Base-by-base conservation (phyloP, 2,113 vertebrate species). In the Hyla sarda region DNA sequence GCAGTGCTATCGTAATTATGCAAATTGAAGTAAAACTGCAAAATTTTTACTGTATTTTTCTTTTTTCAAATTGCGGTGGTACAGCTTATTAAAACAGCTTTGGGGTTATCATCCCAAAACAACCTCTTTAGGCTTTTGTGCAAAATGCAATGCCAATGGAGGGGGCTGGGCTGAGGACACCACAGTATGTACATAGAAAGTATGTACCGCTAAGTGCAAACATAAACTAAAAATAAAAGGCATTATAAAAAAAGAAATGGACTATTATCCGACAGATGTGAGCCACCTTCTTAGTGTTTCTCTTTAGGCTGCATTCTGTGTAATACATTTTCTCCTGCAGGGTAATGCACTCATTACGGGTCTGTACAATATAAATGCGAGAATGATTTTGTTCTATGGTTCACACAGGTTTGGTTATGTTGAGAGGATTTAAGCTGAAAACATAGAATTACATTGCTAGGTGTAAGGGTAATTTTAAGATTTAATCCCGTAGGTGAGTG, bases 281-380 rank as follows among this genome's bases (percentile, higher is more conserved):
- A n/a, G n/a, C 30, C 48, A 54, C 47, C 19, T n/a, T 30, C 28
- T 62, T 62, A 65, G n/a, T 45, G 28, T 67, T 62, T 48, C 13
- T 11, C 37, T 1, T 34, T 71, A 23, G 13, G 21, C 67, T 72
- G 28, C 50, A 73, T 83, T 83, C 65, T 34, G 19, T 13, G 28
- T 34, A 73, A 71, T 83, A 54, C 19, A 83, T n/a, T 73, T 56
- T 56, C 21, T 56, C 82, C 82, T 41, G 30, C 67, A 41, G 67
- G 19, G 21, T 54, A 83, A 56, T 83, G 50, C 69, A 30, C 69
- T 83, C 82, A 83, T 83, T 83, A 72, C 72, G 47, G 30, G 32
- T 73, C 67, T 56, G 30, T 72, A 73, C 21, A 10, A 16, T 52
- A 73, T 54, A 83, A 19, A 72, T 83, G 25, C 41, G 48, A 50